Conservation (phyloP, 2,797 vertebrate species). For the Rhinoraja longicauda region DNA sequence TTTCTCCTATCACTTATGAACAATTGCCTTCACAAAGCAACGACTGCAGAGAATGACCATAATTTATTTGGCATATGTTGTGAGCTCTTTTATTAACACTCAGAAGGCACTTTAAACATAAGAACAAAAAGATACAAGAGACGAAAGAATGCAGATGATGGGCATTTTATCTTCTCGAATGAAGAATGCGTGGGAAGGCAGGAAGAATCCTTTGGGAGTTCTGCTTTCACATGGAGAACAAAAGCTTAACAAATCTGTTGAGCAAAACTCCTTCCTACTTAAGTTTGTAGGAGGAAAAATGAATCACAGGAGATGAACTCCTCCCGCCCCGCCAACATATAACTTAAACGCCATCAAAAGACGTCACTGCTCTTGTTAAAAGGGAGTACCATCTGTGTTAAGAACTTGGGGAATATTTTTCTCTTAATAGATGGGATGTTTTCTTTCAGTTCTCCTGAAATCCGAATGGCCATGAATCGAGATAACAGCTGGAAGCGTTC, state of each 20-base stretch:
- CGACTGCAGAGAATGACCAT: background rate
- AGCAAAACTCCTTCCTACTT: background rate
- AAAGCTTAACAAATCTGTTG: background rate
- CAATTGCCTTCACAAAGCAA: background rate
- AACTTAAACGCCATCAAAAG: background rate
- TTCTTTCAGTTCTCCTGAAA: background rate
- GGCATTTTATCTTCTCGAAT: background rate
- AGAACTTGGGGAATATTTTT: constrained; percentile 2
- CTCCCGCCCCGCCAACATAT: background rate
- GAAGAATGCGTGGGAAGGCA: background rate
- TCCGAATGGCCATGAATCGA: background rate
- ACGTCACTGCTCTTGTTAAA: background rate
- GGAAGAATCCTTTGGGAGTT: background rate
- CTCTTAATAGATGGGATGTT: background rate
- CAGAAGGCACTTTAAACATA: background rate
- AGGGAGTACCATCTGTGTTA: background rate
- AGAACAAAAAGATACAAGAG: background rate
- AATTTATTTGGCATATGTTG: background rate
- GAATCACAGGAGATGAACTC: background rate
- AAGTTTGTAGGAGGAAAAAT: background rate
- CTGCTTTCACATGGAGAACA: background rate
- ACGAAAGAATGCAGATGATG: background rate
- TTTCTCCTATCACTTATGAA: no score
- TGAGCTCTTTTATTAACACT: background rate
- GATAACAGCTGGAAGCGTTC: background rate